A percentile compares a stretch with the other conserved stretches of the same genome.
Evolutionary conservation across 64 coral and sea anemone genomes (phyloP).

Genomic region (Montipora sp.): DNA sequence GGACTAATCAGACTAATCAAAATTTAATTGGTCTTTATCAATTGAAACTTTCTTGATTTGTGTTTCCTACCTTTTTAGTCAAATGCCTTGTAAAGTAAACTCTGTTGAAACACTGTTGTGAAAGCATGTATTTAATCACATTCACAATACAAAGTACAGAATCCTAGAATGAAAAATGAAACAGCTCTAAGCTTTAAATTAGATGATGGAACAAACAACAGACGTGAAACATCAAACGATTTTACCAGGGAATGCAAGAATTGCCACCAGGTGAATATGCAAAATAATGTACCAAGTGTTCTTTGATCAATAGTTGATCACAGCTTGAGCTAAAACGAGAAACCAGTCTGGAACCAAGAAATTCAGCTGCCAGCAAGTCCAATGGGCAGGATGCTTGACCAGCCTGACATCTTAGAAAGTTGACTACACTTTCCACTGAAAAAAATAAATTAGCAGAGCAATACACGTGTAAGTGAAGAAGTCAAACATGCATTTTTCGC

Average conservation of each 20-base stretch:
- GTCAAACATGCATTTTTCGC: no score
- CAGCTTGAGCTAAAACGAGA: not conserved
- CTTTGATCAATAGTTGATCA: constrained; percentile 1
- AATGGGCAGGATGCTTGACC: constrained; percentile 62
- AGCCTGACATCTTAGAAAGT: constrained; percentile 66
- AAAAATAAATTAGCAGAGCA: not conserved
- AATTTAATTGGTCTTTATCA: no score
- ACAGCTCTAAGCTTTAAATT: no score
- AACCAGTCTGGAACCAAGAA: constrained; percentile 45
- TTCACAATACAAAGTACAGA: constrained; percentile 53
- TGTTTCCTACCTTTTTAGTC: constrained; percentile 50
- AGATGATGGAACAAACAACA: no score
- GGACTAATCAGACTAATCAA: no score
- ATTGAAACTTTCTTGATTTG: not conserved
- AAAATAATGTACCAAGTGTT: constrained; percentile 25
- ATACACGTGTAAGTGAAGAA: not conserved
- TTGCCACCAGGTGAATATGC: no score
- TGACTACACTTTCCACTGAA: constrained; percentile 62
- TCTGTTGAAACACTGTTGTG: constrained; percentile 82
- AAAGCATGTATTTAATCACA: constrained; percentile 72
- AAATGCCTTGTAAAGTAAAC: constrained; percentile 83
- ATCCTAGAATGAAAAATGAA: constrained; percentile 40
- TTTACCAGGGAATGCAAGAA: no score
- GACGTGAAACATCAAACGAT: no score
- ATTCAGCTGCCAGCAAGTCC: constrained; percentile 79